phyloP scores from a whole-genome alignment of 1,140 invertebrate genomes.

The Trichoplusia ni region DNA sequence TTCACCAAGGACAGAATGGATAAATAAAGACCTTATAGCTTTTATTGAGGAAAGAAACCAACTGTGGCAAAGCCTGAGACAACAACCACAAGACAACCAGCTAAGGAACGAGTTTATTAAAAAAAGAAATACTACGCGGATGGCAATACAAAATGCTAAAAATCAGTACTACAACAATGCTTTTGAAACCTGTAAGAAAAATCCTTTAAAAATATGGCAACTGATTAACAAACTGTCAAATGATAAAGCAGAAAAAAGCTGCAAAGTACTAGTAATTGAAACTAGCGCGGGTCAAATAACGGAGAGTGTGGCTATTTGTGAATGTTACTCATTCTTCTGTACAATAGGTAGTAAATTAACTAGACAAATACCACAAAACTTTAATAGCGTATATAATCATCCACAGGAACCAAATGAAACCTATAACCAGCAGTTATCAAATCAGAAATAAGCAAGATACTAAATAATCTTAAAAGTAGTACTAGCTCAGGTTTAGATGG shows the following conservation, averaged over 20 bases:
- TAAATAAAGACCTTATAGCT: background rate
- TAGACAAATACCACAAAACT: no score
- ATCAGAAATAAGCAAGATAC: slow-evolving; percentile 18
- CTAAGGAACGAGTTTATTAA: background rate
- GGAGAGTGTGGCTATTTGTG: no score
- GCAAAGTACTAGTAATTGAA: no score
- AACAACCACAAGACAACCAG: background rate
- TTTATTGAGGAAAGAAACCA: background rate
- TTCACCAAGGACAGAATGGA: background rate
- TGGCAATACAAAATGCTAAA: no score
- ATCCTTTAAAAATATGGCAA: background rate
- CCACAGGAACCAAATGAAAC: background rate
- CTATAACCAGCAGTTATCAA: background rate
- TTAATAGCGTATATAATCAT: no score
- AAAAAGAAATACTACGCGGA: background rate
- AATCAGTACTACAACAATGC: background rate
- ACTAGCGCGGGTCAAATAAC: no score
- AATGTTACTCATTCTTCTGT: background rate
- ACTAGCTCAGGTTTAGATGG: slow-evolving; percentile 22
- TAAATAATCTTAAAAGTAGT: slow-evolving; percentile 8
- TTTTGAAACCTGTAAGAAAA: background rate
- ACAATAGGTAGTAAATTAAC: no score
- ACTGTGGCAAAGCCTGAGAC: no score
- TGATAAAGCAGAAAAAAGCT: no score
- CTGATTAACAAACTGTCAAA: background rate